These are phyloP conservation scores for Drosophila murphyi DNA, from an alignment of 1,140 invertebrate genomes.

Conservation along the genomic window DNA sequence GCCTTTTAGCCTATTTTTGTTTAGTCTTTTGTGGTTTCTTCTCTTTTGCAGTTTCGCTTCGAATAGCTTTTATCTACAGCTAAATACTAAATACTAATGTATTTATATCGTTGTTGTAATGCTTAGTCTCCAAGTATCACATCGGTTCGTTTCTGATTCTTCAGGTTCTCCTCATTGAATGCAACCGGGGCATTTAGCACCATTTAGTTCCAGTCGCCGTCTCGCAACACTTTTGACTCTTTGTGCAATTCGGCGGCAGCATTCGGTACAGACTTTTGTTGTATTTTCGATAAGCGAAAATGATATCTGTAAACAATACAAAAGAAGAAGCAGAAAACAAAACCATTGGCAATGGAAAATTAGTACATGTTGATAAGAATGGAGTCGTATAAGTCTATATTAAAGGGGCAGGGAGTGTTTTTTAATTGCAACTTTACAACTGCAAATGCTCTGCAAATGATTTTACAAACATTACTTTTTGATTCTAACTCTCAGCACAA, in stretches of 20 bases:
- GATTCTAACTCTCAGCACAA: neutral
- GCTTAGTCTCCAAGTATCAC: conserved; percentile 64
- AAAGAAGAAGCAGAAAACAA: conserved; percentile 17
- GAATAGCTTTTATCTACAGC: conserved; percentile 16
- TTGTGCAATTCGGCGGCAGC: conserved; percentile 61
- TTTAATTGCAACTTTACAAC: neutral
- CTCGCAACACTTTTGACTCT: conserved; percentile 47
- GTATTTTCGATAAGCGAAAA: conserved; percentile 78
- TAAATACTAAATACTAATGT: conserved; percentile 38
- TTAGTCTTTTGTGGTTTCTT: conserved; percentile 6
- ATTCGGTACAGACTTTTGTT: conserved; percentile 70
- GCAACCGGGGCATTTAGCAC: conserved; percentile 47
- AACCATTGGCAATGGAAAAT: conserved; percentile 33
- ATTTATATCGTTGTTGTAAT: conserved; percentile 60
- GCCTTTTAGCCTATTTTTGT: conserved; percentile 30
- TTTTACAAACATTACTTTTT: neutral
- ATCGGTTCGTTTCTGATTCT: conserved; percentile 60
- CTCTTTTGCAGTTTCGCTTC: neutral
- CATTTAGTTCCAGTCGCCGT: conserved; percentile 52
- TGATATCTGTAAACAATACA: conserved; percentile 61
- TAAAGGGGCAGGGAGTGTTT: neutral
- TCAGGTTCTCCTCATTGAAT: conserved; percentile 56
- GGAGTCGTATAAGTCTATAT: conserved; percentile 4
- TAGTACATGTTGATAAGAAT: conserved; percentile 52
- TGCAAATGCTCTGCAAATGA: conserved; percentile 2